A percentile compares a stretch with the other conserved stretches of the same genome.
phyloP scores from a whole-genome alignment of 1,140 invertebrate genomes.

The Frieseomelitta varia region DNA sequence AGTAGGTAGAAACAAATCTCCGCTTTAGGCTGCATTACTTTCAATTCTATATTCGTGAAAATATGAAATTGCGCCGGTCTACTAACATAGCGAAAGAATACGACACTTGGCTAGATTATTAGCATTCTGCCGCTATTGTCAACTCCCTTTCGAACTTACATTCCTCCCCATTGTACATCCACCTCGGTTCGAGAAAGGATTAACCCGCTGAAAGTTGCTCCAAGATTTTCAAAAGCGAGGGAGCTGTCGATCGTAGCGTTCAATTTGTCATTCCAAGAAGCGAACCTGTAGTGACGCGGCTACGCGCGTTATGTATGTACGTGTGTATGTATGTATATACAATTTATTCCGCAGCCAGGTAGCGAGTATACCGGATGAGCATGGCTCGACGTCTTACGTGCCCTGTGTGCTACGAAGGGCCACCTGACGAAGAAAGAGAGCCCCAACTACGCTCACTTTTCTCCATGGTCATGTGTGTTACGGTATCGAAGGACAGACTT shows the following conservation, averaged over 20 bases:
- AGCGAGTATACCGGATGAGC: conserved; percentile 52
- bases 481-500: conserved; percentile 27
- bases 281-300: conserved; percentile 14
- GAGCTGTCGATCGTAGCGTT: conserved; percentile 20
- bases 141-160: too few species aligned
- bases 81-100: too few species aligned
- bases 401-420: conserved; percentile 52
- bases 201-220: neutral
- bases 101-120: too few species aligned
- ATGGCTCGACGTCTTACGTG: conserved; percentile 47
- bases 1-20: too few species aligned
- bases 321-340: neutral
- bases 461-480: conserved; percentile 24
- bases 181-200: neutral
- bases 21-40: too few species aligned
- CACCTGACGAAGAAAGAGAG: neutral
- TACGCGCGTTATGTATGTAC: conserved; percentile 4
- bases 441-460: conserved; percentile 8
- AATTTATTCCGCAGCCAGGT: conserved; percentile 58
- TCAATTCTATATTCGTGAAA: too few species aligned
- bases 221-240: conserved; percentile 4
- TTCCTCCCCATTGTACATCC: too few species aligned
- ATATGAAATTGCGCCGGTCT: too few species aligned
- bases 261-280: conserved; percentile 61
- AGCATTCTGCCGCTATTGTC: too few species aligned